Percentiles rank a stretch among this genome's conserved stretches.
These are phyloP conservation scores for Nemurella pictetii DNA, from an alignment of 2,888 invertebrate genomes.

Conservation along the genomic window DNA sequence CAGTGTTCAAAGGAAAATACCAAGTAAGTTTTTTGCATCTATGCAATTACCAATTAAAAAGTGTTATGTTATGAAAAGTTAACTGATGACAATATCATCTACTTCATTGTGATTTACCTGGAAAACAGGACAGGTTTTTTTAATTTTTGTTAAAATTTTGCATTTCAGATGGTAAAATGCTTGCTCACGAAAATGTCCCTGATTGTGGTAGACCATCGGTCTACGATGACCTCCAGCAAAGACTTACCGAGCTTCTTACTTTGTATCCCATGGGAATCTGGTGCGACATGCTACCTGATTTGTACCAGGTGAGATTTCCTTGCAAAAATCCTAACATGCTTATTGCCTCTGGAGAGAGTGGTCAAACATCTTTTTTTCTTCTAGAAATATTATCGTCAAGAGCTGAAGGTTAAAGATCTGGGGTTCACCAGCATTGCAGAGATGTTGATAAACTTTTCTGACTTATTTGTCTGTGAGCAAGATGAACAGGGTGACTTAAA, in stretches of 20 bases:
- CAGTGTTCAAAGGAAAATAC: too few relatives aligned
- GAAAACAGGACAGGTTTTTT: too few relatives aligned
- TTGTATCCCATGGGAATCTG: conserved; percentile 55
- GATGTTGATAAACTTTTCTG: conserved; percentile 48
- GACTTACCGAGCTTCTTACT: conserved; percentile 47
- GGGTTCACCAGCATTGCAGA: conserved; percentile 48
- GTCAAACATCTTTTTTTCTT: not conserved
- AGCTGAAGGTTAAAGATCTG: conserved; percentile 47
- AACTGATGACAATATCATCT: too few relatives aligned
- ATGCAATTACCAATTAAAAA: too few relatives aligned
- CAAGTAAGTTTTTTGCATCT: too few relatives aligned
- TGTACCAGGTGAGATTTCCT: conserved; percentile 49
- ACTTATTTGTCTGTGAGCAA: conserved; percentile 48
- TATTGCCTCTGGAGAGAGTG: not conserved
- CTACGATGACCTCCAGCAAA: not conserved
- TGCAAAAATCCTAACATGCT: not conserved
- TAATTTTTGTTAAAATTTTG: too few relatives aligned
- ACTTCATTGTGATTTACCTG: too few relatives aligned
- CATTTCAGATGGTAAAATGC: too few relatives aligned
- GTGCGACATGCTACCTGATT: conserved; percentile 54
- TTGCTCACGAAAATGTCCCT: too few relatives aligned
- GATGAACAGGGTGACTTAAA: conserved; percentile 49
- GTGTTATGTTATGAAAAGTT: too few relatives aligned
- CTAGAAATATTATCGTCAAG: not conserved
- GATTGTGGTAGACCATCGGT: too few relatives aligned